Conservation (phyloP, 2,113 vertebrate species). For the Psettodes erumei region DNA sequence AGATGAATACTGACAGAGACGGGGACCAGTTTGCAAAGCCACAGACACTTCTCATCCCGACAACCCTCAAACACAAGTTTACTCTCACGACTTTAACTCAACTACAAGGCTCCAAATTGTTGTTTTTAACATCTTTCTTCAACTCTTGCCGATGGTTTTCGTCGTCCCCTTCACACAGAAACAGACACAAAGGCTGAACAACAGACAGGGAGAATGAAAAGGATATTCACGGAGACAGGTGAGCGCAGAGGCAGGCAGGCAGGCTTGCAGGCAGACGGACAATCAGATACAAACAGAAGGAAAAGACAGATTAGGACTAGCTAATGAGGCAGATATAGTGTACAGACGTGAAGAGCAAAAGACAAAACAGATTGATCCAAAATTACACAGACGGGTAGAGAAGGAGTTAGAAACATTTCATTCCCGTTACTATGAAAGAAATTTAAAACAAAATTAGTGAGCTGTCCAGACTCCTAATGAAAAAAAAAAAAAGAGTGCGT, state of each 20-base stretch:
- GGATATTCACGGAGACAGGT: slow-evolving; percentile 16
- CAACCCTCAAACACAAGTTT: slow-evolving; percentile 5
- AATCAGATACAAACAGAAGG: slow-evolving; percentile 14
- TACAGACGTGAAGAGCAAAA: slow-evolving; percentile 2
- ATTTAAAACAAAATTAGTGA: slow-evolving; percentile 18
- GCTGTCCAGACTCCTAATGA: slow-evolving; percentile 53
- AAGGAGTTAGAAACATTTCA: slow-evolving; percentile 51
- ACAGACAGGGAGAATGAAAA: slow-evolving; percentile 17
- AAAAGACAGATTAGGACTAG: slow-evolving; percentile 26
- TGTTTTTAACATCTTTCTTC: neutral
- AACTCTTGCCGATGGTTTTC: neutral
- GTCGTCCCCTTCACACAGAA: neutral
- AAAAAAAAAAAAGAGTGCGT: slow-evolving; percentile 55
- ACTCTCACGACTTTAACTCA: neutral
- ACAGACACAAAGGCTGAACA: neutral
- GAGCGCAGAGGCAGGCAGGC: slow-evolving; percentile 25
- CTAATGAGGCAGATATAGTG: slow-evolving; percentile 11
- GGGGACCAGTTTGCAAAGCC: neutral
- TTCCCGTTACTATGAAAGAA: slow-evolving; percentile 44
- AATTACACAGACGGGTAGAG: slow-evolving; percentile 22
- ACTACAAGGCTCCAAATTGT: neutral
- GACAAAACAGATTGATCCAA: slow-evolving; percentile 32
- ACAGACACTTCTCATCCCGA: slow-evolving; percentile 18
- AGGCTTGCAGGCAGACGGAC: slow-evolving; percentile 40
- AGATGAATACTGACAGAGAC: slow-evolving; percentile 6